These are phyloP conservation scores for Drosophila parvula DNA, from an alignment of 1,140 invertebrate genomes.

Conservation along the genomic window DNA sequence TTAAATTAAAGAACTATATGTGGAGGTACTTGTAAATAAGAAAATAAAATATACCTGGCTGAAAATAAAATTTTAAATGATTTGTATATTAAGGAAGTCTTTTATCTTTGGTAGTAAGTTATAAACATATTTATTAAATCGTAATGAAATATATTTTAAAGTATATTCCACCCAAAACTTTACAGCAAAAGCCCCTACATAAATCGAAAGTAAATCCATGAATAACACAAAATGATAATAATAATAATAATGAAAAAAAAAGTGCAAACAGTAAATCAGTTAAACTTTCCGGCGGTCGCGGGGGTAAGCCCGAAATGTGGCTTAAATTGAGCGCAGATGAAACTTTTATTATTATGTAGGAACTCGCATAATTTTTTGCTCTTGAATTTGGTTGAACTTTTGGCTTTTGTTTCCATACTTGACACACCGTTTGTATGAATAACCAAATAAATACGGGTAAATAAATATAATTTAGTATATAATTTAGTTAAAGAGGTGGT, in stretches of 20 bases:
- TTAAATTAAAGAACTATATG: no score
- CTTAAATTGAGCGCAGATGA: constrained; percentile 40
- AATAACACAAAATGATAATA: neutral
- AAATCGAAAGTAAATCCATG: neutral
- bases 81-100: neutral
- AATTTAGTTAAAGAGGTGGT: neutral
- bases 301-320: constrained; percentile 29
- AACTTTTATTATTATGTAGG: constrained; percentile 55
- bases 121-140: neutral
- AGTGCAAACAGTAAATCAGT: constrained; percentile 28
- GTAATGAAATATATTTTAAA: neutral
- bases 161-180: neutral
- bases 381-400: constrained; percentile 58
- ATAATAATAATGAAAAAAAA: neutral
- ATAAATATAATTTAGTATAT: constrained; percentile 10
- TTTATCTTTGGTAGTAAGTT: no score
- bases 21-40: no score
- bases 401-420: constrained; percentile 48
- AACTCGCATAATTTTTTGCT: constrained; percentile 38
- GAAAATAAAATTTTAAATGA: neutral
- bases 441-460: constrained; percentile 45
- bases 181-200: neutral
- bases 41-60: neutral
- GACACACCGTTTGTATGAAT: constrained; percentile 34
- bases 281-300: constrained; percentile 29